A percentile compares a stretch with the other conserved stretches of the same genome.
These are phyloP conservation scores for Dreissena polymorpha DNA, from an alignment of 1,140 invertebrate species.

Conservation along the genomic window DNA sequence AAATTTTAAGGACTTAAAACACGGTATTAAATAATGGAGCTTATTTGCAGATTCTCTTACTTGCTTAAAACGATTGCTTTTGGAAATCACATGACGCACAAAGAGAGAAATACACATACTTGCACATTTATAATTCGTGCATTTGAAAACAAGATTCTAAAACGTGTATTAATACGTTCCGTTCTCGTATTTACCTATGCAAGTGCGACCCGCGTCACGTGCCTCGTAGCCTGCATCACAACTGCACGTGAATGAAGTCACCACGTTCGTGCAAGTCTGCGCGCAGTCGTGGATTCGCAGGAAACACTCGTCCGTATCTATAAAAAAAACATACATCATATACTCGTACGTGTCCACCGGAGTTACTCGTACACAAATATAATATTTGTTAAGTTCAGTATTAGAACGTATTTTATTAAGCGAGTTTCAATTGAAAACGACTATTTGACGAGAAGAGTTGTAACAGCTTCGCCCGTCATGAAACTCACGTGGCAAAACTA, in stretches of 20 bases:
- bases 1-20: not conserved
- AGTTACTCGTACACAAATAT: not conserved
- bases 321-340: too few relatives aligned
- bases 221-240: slow-evolving; percentile 47
- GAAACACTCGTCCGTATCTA: too few relatives aligned
- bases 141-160: too few relatives aligned
- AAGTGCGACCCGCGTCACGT: too few relatives aligned
- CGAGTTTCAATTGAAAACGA: not conserved
- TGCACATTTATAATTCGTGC: not conserved
- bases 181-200: too few relatives aligned
- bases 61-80: too few relatives aligned
- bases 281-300: too few relatives aligned
- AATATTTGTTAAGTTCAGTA: not conserved
- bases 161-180: too few relatives aligned
- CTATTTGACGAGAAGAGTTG: too few relatives aligned
- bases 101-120: not conserved
- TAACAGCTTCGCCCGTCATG: not conserved
- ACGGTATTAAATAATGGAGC: not conserved
- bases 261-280: slow-evolving; percentile 52
- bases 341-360: too few relatives aligned
- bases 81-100: not conserved
- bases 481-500: not conserved
- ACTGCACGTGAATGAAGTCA: slow-evolving; percentile 39
- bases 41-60: too few relatives aligned
- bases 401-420: not conserved